Base-by-base conservation (phyloP, 2,113 vertebrate genomes). In the Lamprotornis superbus region DNA sequence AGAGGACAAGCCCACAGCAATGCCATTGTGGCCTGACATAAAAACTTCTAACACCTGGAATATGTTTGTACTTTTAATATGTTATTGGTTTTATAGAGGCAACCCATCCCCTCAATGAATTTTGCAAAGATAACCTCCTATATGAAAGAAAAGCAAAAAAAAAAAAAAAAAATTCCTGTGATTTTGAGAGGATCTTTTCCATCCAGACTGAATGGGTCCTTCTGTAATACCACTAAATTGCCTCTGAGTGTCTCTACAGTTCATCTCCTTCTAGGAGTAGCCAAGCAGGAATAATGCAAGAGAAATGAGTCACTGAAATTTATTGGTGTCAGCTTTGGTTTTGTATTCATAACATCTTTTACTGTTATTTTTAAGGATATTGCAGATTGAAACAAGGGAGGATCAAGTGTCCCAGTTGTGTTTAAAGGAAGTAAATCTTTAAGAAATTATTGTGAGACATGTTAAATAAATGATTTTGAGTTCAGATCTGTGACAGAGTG, bases 341-440 rank as follows among this genome's bases (percentile, higher is more conserved):
- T 94, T 94, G 95, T 95, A 95, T 97, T 97, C 93, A 83, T 96
- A 96, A 95, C 71, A 91, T 97, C 93, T 97, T 96, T 94, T 93
- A 91, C 91, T 97, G 95, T 96, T 97, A 96, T 96, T 97, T 97
- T 97, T 94, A 96, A 96, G 91, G 93, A 91, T 97, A 96, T 96
- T 97, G 78, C 94, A 94, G 91, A 97, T 93, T 97, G 96, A 97
- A 97, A 98, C 97, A 97, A 94, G 93, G 91, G 94, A 95, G 95
- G 96, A 97, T 96, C 97, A 96, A 96, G 75, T 96, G 95, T 97
- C 97, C 84, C 83, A 74, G 93, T 90, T 96, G 95, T 95, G 95
- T 95, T 96, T 96, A 87, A 96, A 96, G 91, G 91, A 96, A 96
- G 96, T 97, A 97, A 98, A 98, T 98, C 97, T 97, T 96, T 91